Conservation (phyloP, 1,140 invertebrate genomes). For the Drosophila orena region DNA sequence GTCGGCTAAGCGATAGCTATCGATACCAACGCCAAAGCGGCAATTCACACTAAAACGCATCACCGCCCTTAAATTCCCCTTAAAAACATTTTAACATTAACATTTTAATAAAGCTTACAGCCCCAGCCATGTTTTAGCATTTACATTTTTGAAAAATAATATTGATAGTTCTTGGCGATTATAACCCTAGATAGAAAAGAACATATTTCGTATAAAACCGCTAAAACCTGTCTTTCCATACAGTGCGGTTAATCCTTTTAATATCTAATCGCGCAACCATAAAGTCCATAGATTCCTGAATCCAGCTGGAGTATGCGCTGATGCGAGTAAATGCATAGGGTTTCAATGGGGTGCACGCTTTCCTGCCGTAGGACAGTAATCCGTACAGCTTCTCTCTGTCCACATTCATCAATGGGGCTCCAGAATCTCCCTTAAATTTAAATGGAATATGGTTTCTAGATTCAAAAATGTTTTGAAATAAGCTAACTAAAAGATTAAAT, state of each 20-base stretch:
- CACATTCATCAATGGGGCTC: conserved; percentile 51
- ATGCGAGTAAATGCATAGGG: conserved; percentile 60
- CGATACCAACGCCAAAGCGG: too few relatives aligned
- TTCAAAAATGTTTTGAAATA: too few relatives aligned
- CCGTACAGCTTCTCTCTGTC: conserved; percentile 23
- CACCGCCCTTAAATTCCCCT: too few relatives aligned
- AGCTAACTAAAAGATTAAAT: neutral
- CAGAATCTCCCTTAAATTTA: conserved; percentile 56
- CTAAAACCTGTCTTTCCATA: neutral
- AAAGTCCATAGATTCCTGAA: conserved; percentile 25
- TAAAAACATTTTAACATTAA: too few relatives aligned
- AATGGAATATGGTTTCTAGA: too few relatives aligned
- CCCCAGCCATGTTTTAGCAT: too few relatives aligned
- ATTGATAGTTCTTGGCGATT: too few relatives aligned
- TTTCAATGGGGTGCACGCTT: conserved; percentile 31
- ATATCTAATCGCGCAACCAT: neutral
- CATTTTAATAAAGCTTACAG: too few relatives aligned
- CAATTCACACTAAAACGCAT: neutral
- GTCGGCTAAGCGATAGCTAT: neutral
- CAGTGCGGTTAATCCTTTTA: neutral
- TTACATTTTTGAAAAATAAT: too few relatives aligned
- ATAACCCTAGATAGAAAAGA: too few relatives aligned
- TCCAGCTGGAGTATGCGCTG: conserved; percentile 42
- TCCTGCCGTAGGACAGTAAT: conserved; percentile 53
- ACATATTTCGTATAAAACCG: too few relatives aligned